A percentile compares a stretch with the other conserved stretches of the same genome.
These are phyloP conservation scores for Pangasius djambal DNA, from an alignment of 2,797 vertebrate species.

Conservation along the genomic window DNA sequence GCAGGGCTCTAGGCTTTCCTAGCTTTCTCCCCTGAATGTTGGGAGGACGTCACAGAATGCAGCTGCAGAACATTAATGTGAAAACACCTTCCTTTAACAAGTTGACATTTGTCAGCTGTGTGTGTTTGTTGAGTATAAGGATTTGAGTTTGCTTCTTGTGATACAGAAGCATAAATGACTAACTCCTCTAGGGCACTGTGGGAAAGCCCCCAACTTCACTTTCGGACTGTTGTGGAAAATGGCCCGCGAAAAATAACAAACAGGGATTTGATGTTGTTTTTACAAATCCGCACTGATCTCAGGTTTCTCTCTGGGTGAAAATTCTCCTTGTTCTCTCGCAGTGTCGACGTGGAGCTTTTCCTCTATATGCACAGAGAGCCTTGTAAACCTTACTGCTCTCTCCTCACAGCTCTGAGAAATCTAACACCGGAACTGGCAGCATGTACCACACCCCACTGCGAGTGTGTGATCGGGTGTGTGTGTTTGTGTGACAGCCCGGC, in stretches of 20 bases:
- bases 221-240: not conserved
- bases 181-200: not conserved
- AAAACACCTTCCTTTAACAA: not conserved
- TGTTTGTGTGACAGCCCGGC: not conserved
- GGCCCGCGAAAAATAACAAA: not conserved
- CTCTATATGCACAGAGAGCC: not conserved
- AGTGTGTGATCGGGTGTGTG: not conserved
- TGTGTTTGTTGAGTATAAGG: not conserved
- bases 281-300: not conserved
- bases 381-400: not conserved
- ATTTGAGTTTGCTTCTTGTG: not conserved
- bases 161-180: not conserved
- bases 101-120: not conserved
- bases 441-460: not conserved
- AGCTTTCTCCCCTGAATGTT: not conserved
- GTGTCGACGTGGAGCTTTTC: not conserved
- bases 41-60: not conserved
- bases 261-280: not conserved
- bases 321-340: not conserved
- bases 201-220: not conserved
- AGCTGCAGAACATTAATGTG: not conserved
- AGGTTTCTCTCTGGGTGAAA: not conserved
- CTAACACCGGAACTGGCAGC: not conserved
- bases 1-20: no score
- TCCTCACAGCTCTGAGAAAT: not conserved